Evolutionary conservation across 2,113 vertebrate genomes (phyloP).

Genomic region (Platichthys flesus): DNA sequence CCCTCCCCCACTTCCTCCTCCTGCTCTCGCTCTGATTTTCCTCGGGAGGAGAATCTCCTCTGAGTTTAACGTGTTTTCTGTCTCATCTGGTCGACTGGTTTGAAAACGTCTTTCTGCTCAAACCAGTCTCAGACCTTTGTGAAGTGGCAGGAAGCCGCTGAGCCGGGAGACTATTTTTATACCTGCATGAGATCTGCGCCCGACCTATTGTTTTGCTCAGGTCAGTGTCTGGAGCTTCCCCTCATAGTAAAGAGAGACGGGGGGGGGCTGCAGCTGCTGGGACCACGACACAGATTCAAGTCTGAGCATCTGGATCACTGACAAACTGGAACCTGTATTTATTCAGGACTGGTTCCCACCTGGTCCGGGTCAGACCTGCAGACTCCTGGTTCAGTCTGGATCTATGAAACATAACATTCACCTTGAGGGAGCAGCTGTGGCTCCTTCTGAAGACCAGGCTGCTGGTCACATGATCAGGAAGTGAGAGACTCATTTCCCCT

Average conservation of each 20-base stretch:
- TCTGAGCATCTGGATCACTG: background rate
- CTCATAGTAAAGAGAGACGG: background rate
- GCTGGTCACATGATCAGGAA: too few species aligned
- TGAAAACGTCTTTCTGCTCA: too few species aligned
- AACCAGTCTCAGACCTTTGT: slow-evolving; percentile 17
- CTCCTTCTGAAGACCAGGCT: too few species aligned
- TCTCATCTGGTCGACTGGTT: too few species aligned
- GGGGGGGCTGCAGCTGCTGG: background rate
- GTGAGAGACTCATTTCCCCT: too few species aligned
- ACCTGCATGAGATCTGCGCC: slow-evolving; percentile 7
- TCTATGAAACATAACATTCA: too few species aligned
- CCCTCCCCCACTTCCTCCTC: background rate
- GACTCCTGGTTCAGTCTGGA: too few species aligned
- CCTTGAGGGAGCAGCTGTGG: too few species aligned
- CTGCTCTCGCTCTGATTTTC: background rate
- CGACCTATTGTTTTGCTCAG: slow-evolving; percentile 65
- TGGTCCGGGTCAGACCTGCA: too few species aligned
- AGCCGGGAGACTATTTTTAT: slow-evolving; percentile 66
- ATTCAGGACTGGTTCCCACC: too few species aligned
- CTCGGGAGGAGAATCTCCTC: too few species aligned
- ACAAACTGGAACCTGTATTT: background rate
- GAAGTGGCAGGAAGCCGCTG: slow-evolving; percentile 58
- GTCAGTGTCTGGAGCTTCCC: slow-evolving; percentile 62
- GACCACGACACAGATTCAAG: background rate
- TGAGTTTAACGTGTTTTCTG: too few species aligned